These are phyloP conservation scores for Carterocephalus palaemon DNA, from an alignment of 2,888 invertebrate species.

Conservation along the genomic window DNA sequence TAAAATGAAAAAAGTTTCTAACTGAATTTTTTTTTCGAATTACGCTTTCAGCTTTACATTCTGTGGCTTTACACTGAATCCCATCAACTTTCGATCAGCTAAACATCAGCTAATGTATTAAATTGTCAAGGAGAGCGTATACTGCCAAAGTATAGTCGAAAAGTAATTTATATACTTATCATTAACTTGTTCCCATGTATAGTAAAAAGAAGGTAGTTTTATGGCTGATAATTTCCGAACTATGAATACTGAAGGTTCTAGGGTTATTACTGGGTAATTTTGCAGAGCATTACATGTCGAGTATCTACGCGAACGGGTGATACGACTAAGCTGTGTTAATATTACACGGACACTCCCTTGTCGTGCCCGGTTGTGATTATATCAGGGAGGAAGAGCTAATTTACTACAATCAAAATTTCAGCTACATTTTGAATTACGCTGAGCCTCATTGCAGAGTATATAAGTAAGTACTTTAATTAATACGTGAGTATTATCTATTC, in stretches of 20 bases:
- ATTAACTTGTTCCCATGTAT: conserved; percentile 55
- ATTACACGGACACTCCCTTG: conserved; percentile 66
- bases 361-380: conserved; percentile 55
- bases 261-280: conserved; percentile 73
- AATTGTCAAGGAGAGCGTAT: neutral
- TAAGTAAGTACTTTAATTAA: too few species aligned
- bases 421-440: conserved; percentile 33
- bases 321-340: conserved; percentile 59
- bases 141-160: conserved; percentile 18
- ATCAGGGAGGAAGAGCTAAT: conserved; percentile 30
- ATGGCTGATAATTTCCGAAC: conserved; percentile 76
- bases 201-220: conserved; percentile 68
- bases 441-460: neutral
- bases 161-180: conserved; percentile 53
- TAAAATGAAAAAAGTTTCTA: too few species aligned
- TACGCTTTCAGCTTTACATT: too few species aligned
- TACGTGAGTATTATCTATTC: too few species aligned
- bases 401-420: conserved; percentile 22
- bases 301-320: conserved; percentile 50
- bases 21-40: too few species aligned
- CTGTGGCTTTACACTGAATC: too few species aligned
- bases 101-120: too few species aligned
- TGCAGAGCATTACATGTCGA: conserved; percentile 58
- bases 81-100: too few species aligned
- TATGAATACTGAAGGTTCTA: conserved; percentile 69